Evolutionary conservation across 2,888 invertebrate species (phyloP), one percentile per base, ranked within the genome.

Genomic region (Acronicta alni): DNA sequence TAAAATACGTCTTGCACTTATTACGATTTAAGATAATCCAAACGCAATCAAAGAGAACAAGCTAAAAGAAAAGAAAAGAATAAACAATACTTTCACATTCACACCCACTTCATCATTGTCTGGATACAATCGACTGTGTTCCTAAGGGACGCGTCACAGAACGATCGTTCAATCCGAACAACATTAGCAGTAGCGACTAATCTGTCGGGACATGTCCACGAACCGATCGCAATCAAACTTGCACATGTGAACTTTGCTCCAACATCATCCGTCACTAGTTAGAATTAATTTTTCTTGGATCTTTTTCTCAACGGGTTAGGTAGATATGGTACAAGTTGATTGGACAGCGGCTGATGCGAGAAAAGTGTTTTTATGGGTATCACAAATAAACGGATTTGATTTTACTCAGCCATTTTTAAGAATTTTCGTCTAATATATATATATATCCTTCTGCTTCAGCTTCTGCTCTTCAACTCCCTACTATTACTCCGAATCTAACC

Each of bases 171-270:
- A 73, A 75, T 69, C 67, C 72, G 58, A 78, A 77, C 77, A 80
- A 79, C 77, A 82, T 84, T 83, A 81, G 67, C 72, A 62, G 69
- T 69, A 73, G 75, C 79, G 81, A 83, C 82, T 90, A 88, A 90
- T 91, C 89, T 89, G 88, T 89, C 84, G 82, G 76, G 78, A 81
- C 82, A 57, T 52, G 54, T 64, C 69, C 37, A 15, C 43, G 59
- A 78, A 80, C 53, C 67, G 69, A 67, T 68, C 70, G 67, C 87
- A 92, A 93, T 93, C 89, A 86, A 93, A 93, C 87, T 93, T 91
- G 87, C 93, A 93, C 90, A 92, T 92, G 93, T 62, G 93, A 87
- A 91, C 90, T 85, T 77, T 81, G 87, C 77, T 81, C 73, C 81
- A 77, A 85, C 83, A 68, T 72, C 65, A 75, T 67, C 61, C 57